Evolutionary conservation across 2,113 vertebrate genomes (phyloP), one percentile per base, ranked within the genome.

Genomic region (Pseudolaguvia tuberculata): DNA sequence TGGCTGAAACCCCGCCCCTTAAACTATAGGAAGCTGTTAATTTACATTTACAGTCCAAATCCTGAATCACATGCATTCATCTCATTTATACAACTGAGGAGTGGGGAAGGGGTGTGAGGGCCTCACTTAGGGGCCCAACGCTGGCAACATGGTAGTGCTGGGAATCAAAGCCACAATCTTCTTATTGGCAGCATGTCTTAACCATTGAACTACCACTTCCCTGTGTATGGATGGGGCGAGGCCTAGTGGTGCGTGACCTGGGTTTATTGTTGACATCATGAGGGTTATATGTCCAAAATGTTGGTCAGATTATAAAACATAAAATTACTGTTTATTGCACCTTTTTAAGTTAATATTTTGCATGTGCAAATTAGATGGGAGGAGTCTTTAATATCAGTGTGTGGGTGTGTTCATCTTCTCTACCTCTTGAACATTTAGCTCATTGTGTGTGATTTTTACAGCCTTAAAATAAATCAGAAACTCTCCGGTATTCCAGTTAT

Each of bases 311-410:
- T 25, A 21, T 29, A 7, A 42, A n/a, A 8, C 31, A 10, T 61
- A n/a, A 61, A 35, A 61, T 12, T 2, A 20, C 17, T 5, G 4
- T n/a, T 23, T 7, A 14, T 17, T 42, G 14, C 7, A 2, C 35
- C 25, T 65, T 47, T 65, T 65, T 25, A 27, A 3, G 7, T 48
- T 1, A 3, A 4, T 1, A 1, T 47, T 48, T 3, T 66, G 4
- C 9, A 27, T 27, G 48, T 66, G 61, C 13, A 65, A 65, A 65
- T 65, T n/a, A n/a, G n/a, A n/a, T n/a, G n/a, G n/a, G 6, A 45
- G 63, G 39, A 48, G 63, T 15, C 42, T 47, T 0, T 35, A 3
- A 35, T 35, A 35, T 35, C 3, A 35, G 51, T 52, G 51, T 27
- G 29, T 59, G 57, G 29, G 57, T 61, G 58, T 61, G 53, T 20